These are phyloP conservation scores for Physeter macrocephalus DNA, from an alignment of 2,113 vertebrate genomes.

Conservation along the genomic window DNA sequence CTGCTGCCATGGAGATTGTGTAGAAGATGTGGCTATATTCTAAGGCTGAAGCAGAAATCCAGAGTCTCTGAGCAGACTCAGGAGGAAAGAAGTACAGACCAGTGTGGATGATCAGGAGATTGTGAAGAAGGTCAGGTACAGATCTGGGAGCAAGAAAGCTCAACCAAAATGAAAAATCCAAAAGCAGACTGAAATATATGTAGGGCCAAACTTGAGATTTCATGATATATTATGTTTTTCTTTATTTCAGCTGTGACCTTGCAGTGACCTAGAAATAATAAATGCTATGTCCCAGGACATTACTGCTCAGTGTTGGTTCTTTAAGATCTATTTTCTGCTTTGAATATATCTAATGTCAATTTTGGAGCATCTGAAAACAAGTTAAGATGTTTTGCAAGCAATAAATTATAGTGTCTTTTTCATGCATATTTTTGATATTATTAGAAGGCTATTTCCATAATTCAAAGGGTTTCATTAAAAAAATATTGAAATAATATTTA, in stretches of 20 bases:
- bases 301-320: neutral
- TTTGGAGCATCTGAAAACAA: neutral
- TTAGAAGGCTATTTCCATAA: neutral
- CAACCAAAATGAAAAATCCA: neutral
- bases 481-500: constrained; percentile 1
- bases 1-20: neutral
- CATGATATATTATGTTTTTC: neutral
- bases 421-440: neutral
- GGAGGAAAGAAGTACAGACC: no score
- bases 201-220: neutral
- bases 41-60: neutral
- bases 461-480: neutral
- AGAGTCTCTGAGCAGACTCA: neutral
- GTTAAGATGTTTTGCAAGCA: neutral
- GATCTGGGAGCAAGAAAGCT: neutral
- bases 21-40: neutral
- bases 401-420: neutral
- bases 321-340: neutral
- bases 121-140: neutral
- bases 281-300: neutral
- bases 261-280: neutral
- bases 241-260: neutral
- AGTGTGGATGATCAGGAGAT: neutral
- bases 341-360: neutral
- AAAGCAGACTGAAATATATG: neutral